phyloP scores from a whole-genome alignment of 2,888 invertebrate genomes.

The Orthosia cruda region DNA sequence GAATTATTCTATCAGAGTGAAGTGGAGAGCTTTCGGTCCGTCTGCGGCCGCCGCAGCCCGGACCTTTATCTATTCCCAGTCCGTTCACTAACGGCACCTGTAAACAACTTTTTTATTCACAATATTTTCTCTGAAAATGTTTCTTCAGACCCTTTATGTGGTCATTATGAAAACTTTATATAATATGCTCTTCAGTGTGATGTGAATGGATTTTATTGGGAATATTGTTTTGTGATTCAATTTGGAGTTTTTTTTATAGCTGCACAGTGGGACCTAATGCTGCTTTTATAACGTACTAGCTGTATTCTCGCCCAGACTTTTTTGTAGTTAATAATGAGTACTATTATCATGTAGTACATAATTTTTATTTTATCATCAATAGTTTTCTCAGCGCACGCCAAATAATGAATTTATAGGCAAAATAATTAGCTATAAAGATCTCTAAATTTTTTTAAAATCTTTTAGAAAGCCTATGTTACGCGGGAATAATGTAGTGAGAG shows the following conservation, averaged over 20 bases:
- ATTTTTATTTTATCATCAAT: too few species aligned
- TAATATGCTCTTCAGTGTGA: conserved; percentile 30
- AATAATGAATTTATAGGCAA: too few species aligned
- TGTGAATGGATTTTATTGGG: conserved; percentile 22
- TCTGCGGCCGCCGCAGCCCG: conserved; percentile 59
- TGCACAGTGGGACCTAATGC: too few species aligned
- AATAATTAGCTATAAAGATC: too few species aligned
- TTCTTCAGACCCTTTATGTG: conserved; percentile 59
- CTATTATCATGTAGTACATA: too few species aligned
- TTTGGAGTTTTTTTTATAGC: conserved; percentile 2
- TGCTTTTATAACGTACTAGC: not conserved
- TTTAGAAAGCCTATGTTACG: too few species aligned
- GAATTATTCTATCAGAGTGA: conserved; percentile 64
- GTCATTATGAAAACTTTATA: conserved; percentile 49
- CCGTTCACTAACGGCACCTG: conserved; percentile 66
- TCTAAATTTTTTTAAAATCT: too few species aligned
- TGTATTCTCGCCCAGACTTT: too few species aligned
- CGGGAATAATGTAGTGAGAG: too few species aligned
- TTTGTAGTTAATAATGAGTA: too few species aligned
- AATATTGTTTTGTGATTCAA: conserved; percentile 5
- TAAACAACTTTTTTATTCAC: conserved; percentile 69
- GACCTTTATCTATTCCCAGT: conserved; percentile 73
- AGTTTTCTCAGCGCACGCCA: too few species aligned
- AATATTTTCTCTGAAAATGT: conserved; percentile 63
- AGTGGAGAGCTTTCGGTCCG: conserved; percentile 54